Evolutionary conservation across 2,113 vertebrate species (phyloP).

Genomic region (Cephalopterus ornatus): DNA sequence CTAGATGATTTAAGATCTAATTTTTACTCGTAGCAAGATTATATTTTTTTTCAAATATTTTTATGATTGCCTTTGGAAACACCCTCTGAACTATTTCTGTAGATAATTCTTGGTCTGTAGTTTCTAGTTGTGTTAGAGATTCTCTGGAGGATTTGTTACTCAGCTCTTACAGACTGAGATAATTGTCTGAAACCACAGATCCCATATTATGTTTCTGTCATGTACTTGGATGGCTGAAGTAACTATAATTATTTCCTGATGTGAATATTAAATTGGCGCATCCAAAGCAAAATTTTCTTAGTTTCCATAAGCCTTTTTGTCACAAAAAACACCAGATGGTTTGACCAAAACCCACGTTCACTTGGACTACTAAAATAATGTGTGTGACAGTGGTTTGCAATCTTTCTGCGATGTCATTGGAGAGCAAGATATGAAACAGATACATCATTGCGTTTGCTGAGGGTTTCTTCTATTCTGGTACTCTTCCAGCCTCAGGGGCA

Average conservation of each 20-base stretch:
- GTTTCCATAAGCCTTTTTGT: not conserved
- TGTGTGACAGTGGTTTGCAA: not conserved
- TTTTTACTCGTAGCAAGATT: not conserved
- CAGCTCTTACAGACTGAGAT: not conserved
- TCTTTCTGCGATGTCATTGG: not conserved
- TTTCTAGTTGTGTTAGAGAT: not conserved
- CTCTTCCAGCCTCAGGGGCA: constrained; percentile 3
- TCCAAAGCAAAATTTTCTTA: not conserved
- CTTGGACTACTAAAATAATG: not conserved
- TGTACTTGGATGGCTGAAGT: not conserved
- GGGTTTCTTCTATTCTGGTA: not conserved
- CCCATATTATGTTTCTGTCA: not conserved
- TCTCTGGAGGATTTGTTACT: not conserved
- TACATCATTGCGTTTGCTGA: not conserved
- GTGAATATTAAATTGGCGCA: not conserved
- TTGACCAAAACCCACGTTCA: not conserved
- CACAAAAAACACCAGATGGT: not conserved
- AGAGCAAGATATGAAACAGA: constrained; percentile 11
- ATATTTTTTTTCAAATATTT: not conserved
- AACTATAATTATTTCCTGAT: not conserved
- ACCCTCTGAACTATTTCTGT: not conserved
- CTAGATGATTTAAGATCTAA: not conserved
- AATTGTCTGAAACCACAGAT: not conserved
- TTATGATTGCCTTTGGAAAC: not conserved
- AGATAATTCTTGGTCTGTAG: not conserved